Evolutionary conservation across 1,140 invertebrate species (phyloP), one percentile per base, ranked within the genome.

Genomic region (Drosophila willistoni): DNA sequence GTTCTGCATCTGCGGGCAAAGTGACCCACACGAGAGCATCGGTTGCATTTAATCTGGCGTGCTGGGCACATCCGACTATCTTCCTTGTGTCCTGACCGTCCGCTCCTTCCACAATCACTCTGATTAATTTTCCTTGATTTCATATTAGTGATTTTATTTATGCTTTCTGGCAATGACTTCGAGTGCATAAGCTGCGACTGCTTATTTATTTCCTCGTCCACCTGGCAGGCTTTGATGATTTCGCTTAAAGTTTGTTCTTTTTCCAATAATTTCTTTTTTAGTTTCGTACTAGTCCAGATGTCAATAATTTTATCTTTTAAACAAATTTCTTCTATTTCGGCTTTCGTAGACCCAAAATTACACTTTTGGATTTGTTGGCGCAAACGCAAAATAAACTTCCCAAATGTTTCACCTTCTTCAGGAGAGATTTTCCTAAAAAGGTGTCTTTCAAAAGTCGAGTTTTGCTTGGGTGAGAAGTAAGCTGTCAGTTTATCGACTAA

Each of bases 251-350:
- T 65, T 41, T 41, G 63, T 54, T 65, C 34, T n/a, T 55, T 56
- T 36, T 56, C 19, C 13, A 65, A 14, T n/a, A 65, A 51, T 55
- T 64, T 64, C 47, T 34, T 64, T 17, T 41, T 64, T 13, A 55
- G 19, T 34, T 64, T 34, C 7, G 47, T 10, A 17, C 33, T 54
- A 13, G n/a, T n/a, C n/a, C n/a, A n/a, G 1, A 10, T 29, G 34
- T 36, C 34, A 36, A 36, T 36, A 3, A 36, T 36, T 36, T 36
- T 36, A 36, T 36, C 34, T 12, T 25, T 55, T 6, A 55, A 29
- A 34, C 25, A 51, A 13, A 51, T 63, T 25, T 51, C 61, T 12
- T 51, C 14, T 6, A 34, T 34, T 29, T n/a, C n/a, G n/a, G n/a
- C 22, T 13, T 55, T 33, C 25, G 25, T 55, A 33, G 42, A 34